Percentiles rank a stretch among this genome's conserved stretches.
Evolutionary conservation across 23 tunicate genomes (phyloP).

Genomic region (Ciona savignyi): DNA sequence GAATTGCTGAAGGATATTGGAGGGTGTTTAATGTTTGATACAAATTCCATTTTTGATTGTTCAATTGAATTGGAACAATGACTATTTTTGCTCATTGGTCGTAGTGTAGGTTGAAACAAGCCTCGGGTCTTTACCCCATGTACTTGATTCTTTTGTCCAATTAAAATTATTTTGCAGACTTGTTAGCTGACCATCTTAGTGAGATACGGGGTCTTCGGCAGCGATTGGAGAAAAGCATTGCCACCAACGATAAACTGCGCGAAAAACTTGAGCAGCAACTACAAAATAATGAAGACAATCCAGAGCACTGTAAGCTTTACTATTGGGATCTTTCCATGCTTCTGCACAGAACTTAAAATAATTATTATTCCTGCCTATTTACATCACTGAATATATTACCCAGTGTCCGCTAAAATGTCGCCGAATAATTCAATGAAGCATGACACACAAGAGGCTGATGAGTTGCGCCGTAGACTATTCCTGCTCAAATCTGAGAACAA

Average conservation of each 20-base stretch:
- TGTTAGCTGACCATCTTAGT: constrained; percentile 62
- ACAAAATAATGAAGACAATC: constrained; percentile 8
- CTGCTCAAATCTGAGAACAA: constrained; percentile 25
- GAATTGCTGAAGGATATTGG: no score
- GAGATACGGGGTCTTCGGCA: constrained; percentile 84
- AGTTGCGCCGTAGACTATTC: constrained; percentile 13
- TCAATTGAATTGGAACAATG: no score
- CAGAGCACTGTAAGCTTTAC: constrained; percentile 21
- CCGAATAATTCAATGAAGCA: constrained; percentile 7
- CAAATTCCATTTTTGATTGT: no score
- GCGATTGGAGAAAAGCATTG: constrained; percentile 62
- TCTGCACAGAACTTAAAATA: no score
- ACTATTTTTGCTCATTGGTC: no score
- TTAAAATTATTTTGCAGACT: constrained; percentile 33
- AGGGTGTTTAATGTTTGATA: no score
- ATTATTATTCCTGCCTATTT: no score
- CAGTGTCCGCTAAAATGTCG: constrained; percentile 65
- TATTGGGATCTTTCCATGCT: neutral
- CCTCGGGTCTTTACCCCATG: no score
- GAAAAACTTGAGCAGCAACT: constrained; percentile 58
- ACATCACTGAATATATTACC: no score
- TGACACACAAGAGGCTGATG: neutral
- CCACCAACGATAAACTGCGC: constrained; percentile 64
- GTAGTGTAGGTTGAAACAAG: no score
- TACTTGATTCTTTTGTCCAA: no score